These are phyloP conservation scores for Ophioninae sp. DNA, from an alignment of 2,888 invertebrate species.

Conservation along the genomic window DNA sequence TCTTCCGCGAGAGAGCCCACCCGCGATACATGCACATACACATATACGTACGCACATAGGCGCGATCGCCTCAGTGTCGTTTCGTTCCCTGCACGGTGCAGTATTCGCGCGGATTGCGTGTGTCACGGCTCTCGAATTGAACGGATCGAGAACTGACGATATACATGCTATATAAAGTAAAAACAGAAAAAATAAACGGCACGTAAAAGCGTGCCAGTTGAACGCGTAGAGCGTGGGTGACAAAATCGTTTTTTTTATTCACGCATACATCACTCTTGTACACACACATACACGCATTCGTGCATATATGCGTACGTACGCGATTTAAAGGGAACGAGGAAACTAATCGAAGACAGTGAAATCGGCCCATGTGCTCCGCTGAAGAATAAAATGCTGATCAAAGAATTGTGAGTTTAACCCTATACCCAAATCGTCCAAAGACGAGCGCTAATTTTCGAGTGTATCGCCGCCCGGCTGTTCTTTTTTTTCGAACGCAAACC, in stretches of 20 bases:
- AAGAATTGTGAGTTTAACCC: conserved; percentile 77
- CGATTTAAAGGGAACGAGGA: conserved; percentile 5
- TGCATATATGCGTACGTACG: conserved; percentile 9
- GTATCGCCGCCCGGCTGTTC: background rate
- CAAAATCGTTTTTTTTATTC: conserved; percentile 31
- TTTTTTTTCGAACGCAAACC: background rate
- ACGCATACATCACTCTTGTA: conserved; percentile 15
- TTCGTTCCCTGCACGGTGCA: conserved; percentile 49
- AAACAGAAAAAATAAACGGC: conserved; percentile 47
- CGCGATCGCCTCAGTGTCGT: conserved; percentile 46
- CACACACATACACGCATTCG: conserved; percentile 10
- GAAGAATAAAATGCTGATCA: conserved; percentile 78
- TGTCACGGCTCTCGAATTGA: conserved; percentile 40
- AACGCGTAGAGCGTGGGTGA: conserved; percentile 53
- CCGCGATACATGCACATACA: background rate
- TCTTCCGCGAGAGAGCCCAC: conserved; percentile 24
- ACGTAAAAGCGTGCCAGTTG: conserved; percentile 55
- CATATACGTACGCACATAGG: conserved; percentile 1
- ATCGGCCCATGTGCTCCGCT: conserved; percentile 74
- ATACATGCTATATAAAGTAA: background rate
- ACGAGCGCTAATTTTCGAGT: background rate
- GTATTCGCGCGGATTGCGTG: conserved; percentile 41
- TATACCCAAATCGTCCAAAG: background rate
- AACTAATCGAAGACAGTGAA: conserved; percentile 21
- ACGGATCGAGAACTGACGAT: conserved; percentile 13